Conservation (phyloP, 1,140 invertebrate species). For the Notospermus geniculatus region DNA sequence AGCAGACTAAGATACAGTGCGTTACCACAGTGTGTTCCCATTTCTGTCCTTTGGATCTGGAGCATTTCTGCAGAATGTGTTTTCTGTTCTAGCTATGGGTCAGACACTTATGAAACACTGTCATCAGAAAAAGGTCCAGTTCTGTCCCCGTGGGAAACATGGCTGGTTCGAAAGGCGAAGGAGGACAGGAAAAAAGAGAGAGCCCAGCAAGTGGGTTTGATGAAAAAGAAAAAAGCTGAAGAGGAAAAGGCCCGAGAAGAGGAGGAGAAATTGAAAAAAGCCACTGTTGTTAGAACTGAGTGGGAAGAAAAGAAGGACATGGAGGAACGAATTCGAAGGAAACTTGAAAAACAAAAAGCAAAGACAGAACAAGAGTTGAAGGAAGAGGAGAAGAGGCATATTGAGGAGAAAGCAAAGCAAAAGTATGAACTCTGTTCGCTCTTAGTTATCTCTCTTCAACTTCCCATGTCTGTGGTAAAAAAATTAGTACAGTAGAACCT, state of each 20-base stretch:
- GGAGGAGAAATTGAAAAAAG: constrained; percentile 25
- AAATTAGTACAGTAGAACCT: no score
- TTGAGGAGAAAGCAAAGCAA: constrained; percentile 31
- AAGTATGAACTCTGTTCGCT: no score
- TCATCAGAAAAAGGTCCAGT: constrained; percentile 7
- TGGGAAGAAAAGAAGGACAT: constrained; percentile 39
- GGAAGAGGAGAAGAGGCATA: constrained; percentile 29
- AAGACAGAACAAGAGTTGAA: constrained; percentile 31
- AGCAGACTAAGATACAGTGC: no score
- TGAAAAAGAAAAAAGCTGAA: constrained; percentile 29
- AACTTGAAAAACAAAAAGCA: constrained; percentile 30
- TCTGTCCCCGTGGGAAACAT: constrained; percentile 42
- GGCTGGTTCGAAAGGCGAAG: constrained; percentile 42
- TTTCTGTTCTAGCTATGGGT: no score
- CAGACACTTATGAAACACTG: no score
- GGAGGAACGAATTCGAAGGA: constrained; percentile 28
- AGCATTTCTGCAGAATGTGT: no score
- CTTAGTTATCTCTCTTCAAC: no score
- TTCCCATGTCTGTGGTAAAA: no score
- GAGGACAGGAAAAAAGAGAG: constrained; percentile 29
- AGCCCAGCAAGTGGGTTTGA: constrained; percentile 27
- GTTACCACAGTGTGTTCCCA: no score
- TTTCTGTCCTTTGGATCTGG: no score
- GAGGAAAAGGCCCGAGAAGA: constrained; percentile 20
- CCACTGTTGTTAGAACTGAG: constrained; percentile 26